These are phyloP conservation scores for Tetragnatha montana DNA, from an alignment of 2,888 invertebrate genomes.

Conservation along the genomic window DNA sequence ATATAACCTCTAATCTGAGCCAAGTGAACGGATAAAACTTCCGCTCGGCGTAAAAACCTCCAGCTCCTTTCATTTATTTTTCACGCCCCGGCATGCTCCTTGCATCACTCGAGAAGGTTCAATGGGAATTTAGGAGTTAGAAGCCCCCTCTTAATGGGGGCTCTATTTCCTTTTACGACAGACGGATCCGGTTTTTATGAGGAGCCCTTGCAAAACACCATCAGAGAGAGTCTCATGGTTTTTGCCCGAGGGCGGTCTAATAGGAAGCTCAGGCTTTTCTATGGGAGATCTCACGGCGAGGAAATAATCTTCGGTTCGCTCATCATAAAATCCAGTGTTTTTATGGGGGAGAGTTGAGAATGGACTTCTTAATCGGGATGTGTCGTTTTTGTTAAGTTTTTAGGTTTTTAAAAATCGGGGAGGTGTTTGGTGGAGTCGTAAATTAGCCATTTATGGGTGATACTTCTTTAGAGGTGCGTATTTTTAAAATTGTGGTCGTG, in stretches of 20 bases:
- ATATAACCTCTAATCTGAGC: slow-evolving; percentile 12
- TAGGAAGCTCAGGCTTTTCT: slow-evolving; percentile 5
- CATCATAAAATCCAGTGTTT: slow-evolving; percentile 28
- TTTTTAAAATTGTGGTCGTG: no score
- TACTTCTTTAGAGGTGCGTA: background rate
- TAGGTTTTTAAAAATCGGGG: background rate
- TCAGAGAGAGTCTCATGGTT: background rate
- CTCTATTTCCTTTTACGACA: slow-evolving; percentile 52
- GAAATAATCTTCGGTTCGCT: slow-evolving; percentile 28
- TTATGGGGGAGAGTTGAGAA: background rate
- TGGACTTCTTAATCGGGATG: background rate
- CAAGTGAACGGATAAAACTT: slow-evolving; percentile 15
- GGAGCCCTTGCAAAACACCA: slow-evolving; percentile 3
- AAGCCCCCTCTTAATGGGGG: slow-evolving; percentile 46
- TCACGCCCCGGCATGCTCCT: slow-evolving; percentile 20
- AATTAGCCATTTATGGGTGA: background rate
- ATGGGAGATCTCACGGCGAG: slow-evolving; percentile 1
- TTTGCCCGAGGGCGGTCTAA: background rate
- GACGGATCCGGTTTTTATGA: slow-evolving; percentile 39
- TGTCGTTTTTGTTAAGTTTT: background rate
- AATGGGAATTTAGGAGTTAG: slow-evolving; percentile 44
- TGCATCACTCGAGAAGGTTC: slow-evolving; percentile 31
- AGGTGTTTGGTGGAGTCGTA: background rate
- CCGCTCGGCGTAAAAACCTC: slow-evolving; percentile 31
- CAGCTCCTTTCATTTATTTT: slow-evolving; percentile 36